Conservation (phyloP, 2,113 vertebrate genomes). For the Podocnemis expansa region DNA sequence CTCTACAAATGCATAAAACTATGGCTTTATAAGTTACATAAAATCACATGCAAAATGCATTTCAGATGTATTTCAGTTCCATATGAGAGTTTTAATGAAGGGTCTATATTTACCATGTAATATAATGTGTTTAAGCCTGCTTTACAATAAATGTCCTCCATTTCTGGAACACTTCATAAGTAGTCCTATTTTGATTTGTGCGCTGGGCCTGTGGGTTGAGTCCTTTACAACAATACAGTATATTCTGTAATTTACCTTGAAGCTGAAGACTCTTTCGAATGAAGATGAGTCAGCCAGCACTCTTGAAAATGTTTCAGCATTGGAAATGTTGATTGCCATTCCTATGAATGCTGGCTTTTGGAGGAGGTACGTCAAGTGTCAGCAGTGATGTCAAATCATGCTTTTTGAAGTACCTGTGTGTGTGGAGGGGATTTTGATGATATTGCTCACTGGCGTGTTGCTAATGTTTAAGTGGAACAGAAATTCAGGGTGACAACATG, state of each 20-base stretch:
- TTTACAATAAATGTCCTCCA: conserved; percentile 3
- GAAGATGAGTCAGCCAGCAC: conserved; percentile 63
- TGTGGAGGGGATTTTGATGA: fast-evolving
- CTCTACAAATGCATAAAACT: background rate
- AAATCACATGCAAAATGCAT: background rate
- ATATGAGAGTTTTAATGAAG: background rate
- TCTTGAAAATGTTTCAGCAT: background rate
- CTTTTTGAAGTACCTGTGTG: background rate
- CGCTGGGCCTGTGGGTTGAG: background rate
- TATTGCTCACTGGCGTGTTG: fast-evolving
- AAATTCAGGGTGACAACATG: background rate
- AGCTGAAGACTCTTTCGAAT: conserved; percentile 54
- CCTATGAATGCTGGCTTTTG: conserved; percentile 22
- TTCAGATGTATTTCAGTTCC: background rate
- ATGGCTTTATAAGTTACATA: background rate
- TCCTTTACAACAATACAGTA: conserved; percentile 24
- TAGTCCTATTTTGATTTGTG: background rate
- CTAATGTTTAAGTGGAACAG: background rate
- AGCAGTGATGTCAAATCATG: background rate
- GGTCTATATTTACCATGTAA: background rate
- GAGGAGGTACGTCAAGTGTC: background rate
- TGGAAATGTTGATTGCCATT: conserved; percentile 19
- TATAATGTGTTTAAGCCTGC: background rate
- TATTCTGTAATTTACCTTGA: conserved; percentile 66
- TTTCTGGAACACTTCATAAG: conserved; percentile 43